Percentiles rank a stretch among this genome's conserved stretches.
These are phyloP conservation scores for Drosophila paracracens DNA, from an alignment of 2,888 invertebrate species.

Conservation along the genomic window DNA sequence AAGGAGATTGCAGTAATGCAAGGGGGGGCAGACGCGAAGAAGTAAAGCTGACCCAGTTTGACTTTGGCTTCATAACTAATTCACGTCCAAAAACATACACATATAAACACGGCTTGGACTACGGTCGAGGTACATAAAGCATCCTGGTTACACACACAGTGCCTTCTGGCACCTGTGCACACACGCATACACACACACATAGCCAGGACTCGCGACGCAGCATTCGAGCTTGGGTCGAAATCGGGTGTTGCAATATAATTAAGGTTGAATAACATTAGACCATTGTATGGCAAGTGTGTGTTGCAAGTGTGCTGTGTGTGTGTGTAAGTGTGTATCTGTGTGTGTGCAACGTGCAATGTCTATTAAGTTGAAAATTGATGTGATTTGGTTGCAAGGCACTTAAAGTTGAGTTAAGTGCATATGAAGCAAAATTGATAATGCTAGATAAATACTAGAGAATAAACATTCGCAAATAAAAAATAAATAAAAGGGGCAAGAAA, in stretches of 20 bases:
- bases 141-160: conserved; percentile 69
- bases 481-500: conserved; percentile 7
- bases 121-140: conserved; percentile 69
- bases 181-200: conserved; percentile 44
- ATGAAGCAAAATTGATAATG: conserved; percentile 24
- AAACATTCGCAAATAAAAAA: conserved; percentile 17
- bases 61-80: conserved; percentile 82
- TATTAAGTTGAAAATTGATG: conserved; percentile 66
- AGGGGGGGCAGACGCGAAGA: conserved; percentile 48
- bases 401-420: conserved; percentile 34
- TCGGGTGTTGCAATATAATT: conserved; percentile 77
- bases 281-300: conserved; percentile 39
- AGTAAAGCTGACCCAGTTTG: conserved; percentile 77
- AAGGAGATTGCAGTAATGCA: conserved; percentile 14
- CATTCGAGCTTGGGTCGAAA: conserved; percentile 26
- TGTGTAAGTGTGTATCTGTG: conserved; percentile 24
- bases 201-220: conserved; percentile 36
- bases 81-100: conserved; percentile 61
- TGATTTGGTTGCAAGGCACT: conserved; percentile 49
- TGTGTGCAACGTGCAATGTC: conserved; percentile 48
- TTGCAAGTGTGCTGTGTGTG: conserved; percentile 13
- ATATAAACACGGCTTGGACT: conserved; percentile 24
- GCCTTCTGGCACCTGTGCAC: conserved; percentile 36
- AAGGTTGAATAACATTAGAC: conserved; percentile 74
- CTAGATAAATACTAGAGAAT: conserved; percentile 14